These are phyloP conservation scores for Zaprionus davidi DNA, from an alignment of 1,140 invertebrate genomes.

Conservation along the genomic window DNA sequence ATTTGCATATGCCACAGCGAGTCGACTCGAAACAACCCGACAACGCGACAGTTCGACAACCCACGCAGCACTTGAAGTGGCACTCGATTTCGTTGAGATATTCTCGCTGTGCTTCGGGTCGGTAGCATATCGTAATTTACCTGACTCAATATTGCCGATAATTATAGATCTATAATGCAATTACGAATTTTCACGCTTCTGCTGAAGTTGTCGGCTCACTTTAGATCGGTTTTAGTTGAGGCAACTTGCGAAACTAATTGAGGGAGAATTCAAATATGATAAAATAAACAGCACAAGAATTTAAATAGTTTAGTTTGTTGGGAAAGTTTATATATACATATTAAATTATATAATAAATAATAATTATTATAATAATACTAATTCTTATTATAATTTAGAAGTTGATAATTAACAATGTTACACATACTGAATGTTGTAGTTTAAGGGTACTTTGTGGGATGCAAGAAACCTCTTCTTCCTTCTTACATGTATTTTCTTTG, in stretches of 20 bases:
- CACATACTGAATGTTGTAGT: too few relatives aligned
- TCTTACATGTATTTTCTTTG: too few relatives aligned
- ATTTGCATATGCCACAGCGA: slow-evolving; percentile 36
- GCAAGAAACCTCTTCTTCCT: too few relatives aligned
- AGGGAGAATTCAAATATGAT: not conserved
- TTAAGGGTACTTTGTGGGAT: too few relatives aligned
- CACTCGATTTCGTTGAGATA: slow-evolving; percentile 25
- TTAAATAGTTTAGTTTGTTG: too few relatives aligned
- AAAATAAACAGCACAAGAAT: not conserved
- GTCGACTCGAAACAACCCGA: slow-evolving; percentile 23
- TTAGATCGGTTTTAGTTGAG: not conserved
- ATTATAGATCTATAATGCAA: slow-evolving; percentile 41
- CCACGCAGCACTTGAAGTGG: slow-evolving; percentile 62
- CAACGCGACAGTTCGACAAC: slow-evolving; percentile 22
- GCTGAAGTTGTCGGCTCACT: not conserved
- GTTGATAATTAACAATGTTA: too few relatives aligned
- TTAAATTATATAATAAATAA: too few relatives aligned
- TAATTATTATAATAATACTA: too few relatives aligned
- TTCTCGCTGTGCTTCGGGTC: slow-evolving; percentile 40
- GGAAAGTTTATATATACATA: too few relatives aligned
- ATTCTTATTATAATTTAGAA: too few relatives aligned
- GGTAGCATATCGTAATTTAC: slow-evolving; percentile 64
- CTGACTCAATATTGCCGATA: slow-evolving; percentile 30
- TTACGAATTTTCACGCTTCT: slow-evolving; percentile 50
- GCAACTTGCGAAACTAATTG: not conserved